Evolutionary conservation across 2,797 vertebrate species (phyloP), one percentile per base, ranked within the genome.

Genomic region (Cetoscarus ocellatus): DNA sequence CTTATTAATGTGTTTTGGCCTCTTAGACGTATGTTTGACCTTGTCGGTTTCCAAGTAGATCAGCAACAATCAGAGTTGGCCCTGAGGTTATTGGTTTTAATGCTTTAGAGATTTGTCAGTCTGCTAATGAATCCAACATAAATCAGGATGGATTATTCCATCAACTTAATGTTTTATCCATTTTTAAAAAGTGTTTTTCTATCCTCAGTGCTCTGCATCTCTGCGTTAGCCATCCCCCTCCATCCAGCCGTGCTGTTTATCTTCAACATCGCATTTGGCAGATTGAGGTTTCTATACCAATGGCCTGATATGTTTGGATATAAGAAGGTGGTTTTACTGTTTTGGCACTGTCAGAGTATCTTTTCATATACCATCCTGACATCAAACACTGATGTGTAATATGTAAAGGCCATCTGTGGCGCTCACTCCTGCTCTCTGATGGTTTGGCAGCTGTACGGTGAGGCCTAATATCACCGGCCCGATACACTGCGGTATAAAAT

Each of bases 301-400:
- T 80, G 86, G 75, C 45, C 74, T 86, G 87, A 92, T 89, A 87
- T 89, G 86, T 87, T 91, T 89, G 90, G 87, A 90, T 86, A 80
- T 83, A 86, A 88, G 77, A 86, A 73, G 48, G 88, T 45, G 87
- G 90, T 88, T 92, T 91, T 89, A 73, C 79, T 76, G 67, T 80
- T 86, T 88, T 93, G 91, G 91, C 88, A 75, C 85, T 10, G 78
- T 57, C 59, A 79, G 61, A 60, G 69, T 70, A 80, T 90, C 76
- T 86, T 88, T 89, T 90, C 79, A 70, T 86, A 80, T 85, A 81
- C 67, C 83, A 85, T 88, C 81, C 82, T 71, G 77, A 91, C 82
- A 92, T 84, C 83, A 86, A 84, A 86, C 82, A 69, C 69, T 51
- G 67, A 64, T 67, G 60, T 85, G 80, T 77, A 84, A 80, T 82